phyloP scores from a whole-genome alignment of 1,140 invertebrate species.

The Colletes latitarsis region DNA sequence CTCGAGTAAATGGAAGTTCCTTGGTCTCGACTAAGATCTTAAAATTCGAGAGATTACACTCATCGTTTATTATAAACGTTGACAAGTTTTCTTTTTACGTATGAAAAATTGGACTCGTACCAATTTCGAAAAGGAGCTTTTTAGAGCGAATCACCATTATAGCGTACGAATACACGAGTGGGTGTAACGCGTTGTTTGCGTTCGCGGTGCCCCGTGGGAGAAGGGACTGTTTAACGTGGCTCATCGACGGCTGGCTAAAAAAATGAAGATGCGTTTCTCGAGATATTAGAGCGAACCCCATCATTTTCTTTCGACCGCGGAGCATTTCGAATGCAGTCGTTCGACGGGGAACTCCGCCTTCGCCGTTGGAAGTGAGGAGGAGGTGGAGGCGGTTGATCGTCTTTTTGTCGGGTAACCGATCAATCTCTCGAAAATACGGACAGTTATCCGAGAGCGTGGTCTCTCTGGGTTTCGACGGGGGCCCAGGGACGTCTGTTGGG shows the following conservation, averaged over 20 bases:
- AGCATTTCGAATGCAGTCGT: constrained; percentile 14
- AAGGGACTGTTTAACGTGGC: not conserved
- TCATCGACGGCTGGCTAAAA: constrained; percentile 16
- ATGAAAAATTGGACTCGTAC: too few species aligned
- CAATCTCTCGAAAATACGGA: constrained; percentile 62
- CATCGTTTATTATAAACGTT: too few species aligned
- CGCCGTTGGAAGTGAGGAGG: not conserved
- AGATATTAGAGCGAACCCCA: constrained; percentile 21
- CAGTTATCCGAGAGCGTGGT: constrained; percentile 50
- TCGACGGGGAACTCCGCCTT: constrained; percentile 21
- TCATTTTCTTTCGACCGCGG: constrained; percentile 13
- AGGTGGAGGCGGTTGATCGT: constrained; percentile 2
- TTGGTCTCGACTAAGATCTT: too few species aligned
- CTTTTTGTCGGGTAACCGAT: constrained; percentile 56
- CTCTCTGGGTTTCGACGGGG: not conserved
- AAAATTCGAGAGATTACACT: too few species aligned
- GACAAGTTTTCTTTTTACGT: too few species aligned
- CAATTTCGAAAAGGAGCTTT: too few species aligned
- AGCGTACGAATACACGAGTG: too few species aligned
- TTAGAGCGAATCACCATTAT: too few species aligned
- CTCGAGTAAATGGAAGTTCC: too few species aligned
- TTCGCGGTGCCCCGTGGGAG: constrained; percentile 4
- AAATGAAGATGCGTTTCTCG: constrained; percentile 24
- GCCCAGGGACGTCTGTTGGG: not conserved
- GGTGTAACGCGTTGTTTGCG: too few species aligned